Conservation (phyloP, 2,888 invertebrate species). For the Litoditis marina region DNA sequence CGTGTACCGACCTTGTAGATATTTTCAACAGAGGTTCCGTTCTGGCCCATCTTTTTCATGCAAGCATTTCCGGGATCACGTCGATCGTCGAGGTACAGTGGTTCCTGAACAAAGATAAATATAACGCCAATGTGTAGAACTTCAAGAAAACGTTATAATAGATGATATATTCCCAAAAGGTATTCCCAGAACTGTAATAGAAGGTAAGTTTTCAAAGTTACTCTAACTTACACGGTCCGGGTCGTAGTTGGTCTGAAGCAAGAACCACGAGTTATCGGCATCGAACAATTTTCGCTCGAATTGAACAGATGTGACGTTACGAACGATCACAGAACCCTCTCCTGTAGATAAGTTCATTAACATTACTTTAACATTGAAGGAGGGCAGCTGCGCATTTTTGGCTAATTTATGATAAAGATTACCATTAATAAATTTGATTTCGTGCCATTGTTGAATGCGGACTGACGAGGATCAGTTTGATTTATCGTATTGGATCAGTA, state of each 20-base stretch:
- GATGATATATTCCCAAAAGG: no score
- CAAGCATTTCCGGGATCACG: slow-evolving; percentile 66
- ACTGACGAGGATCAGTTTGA: no score
- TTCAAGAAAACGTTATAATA: no score
- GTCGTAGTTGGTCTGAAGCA: slow-evolving; percentile 53
- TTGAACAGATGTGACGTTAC: slow-evolving; percentile 42
- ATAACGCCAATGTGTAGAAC: not conserved
- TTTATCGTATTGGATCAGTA: no score
- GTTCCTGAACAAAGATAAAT: slow-evolving; percentile 21
- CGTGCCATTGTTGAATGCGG: no score
- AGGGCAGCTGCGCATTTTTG: no score
- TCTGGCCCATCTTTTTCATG: slow-evolving; percentile 63
- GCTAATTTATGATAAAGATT: no score
- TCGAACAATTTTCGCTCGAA: slow-evolving; percentile 39
- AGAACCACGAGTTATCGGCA: slow-evolving; percentile 42
- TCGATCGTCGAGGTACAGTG: slow-evolving; percentile 66
- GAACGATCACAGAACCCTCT: slow-evolving; percentile 43
- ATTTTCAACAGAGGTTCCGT: slow-evolving; percentile 58
- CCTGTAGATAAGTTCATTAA: slow-evolving; percentile 6
- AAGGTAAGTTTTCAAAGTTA: not conserved
- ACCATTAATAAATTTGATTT: no score
- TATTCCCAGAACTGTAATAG: not conserved
- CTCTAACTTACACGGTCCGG: slow-evolving; percentile 33
- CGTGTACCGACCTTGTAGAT: slow-evolving; percentile 64
- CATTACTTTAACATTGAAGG: not conserved